Base-by-base conservation (phyloP, 2,113 vertebrate species). In the Chloropsis cyanopogon region DNA sequence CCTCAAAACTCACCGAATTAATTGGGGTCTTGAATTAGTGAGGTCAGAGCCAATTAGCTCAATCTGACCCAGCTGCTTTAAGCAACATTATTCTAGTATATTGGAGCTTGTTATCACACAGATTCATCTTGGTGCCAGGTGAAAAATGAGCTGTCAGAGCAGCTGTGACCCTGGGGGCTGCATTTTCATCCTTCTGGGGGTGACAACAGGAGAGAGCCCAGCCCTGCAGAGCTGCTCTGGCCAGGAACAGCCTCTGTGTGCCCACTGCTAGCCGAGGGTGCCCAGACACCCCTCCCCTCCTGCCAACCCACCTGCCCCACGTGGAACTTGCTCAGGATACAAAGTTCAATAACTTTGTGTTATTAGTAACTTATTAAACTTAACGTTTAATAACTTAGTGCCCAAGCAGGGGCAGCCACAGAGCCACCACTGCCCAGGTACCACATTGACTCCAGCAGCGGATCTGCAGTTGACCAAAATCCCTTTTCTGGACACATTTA, bases 11-110 rank as follows among this genome's bases (percentile, higher is more conserved):
- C 44, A 42, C 10, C 0, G 0, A 79, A 93, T 92, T 95, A 93
- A 93, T 26, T 41, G 46, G n/a, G 49, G 46, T 37, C 65, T 56
- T 80, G 79, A 93, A 82, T 93, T 76, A 88, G 61, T 14, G 59
- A 92, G 75, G 88, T 85, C 65, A 85, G 41, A 82, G 35, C 37
- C 66, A 90, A 91, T 90, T 88, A 94, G 41, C 53, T 88, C 70
- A 5, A 29, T 72, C 21, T 77, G 88, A 94, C 85, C 88, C 57
- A 53, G 70, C 53, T 80, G 71, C 70, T 88, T 82, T 65, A 65
- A 90, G 66, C 82, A 76, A 61, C 50, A 35, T 69, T 82, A 64
- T 88, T 69, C 88, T 82, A n/a, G 59, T 57, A 19, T 28, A 73
- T 2, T 31, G 18, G 53, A 72, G 71, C 70, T 92, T 1, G 6